Conservation (phyloP, 2,888 invertebrate genomes). For the Parnassius apollo region DNA sequence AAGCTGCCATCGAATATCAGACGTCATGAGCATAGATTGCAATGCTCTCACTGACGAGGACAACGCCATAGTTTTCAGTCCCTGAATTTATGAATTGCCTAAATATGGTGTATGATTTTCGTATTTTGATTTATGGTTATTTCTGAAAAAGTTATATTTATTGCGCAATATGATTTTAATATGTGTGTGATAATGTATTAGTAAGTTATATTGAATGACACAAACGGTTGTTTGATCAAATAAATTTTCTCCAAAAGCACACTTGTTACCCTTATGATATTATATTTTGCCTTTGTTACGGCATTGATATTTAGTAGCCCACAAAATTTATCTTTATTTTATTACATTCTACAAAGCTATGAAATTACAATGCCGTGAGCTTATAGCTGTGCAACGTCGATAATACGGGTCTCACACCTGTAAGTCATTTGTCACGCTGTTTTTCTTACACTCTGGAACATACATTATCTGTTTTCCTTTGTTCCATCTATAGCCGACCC, state of each 20-base stretch:
- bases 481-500: conserved; percentile 41
- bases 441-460: conserved; percentile 39
- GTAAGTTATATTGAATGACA: no score
- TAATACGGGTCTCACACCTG: conserved; percentile 64
- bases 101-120: no score
- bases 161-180: no score
- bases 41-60: conserved; percentile 29
- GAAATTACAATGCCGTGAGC: conserved; percentile 12
- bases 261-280: no score
- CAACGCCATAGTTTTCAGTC: conserved; percentile 30
- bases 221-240: no score
- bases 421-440: conserved; percentile 70
- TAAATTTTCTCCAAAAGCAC: no score
- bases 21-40: conserved; percentile 17
- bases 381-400: conserved; percentile 46
- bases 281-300: no score
- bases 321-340: background rate
- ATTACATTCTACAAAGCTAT: conserved; percentile 4
- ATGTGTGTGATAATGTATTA: no score
- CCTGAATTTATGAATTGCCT: conserved; percentile 9
- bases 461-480: conserved; percentile 58
- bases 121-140: no score
- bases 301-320: no score
- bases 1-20: conserved; percentile 4
- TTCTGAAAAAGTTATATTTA: no score